Base-by-base conservation (phyloP, 92 coral and sea anemone genomes). In the Meandrina meandrites region DNA sequence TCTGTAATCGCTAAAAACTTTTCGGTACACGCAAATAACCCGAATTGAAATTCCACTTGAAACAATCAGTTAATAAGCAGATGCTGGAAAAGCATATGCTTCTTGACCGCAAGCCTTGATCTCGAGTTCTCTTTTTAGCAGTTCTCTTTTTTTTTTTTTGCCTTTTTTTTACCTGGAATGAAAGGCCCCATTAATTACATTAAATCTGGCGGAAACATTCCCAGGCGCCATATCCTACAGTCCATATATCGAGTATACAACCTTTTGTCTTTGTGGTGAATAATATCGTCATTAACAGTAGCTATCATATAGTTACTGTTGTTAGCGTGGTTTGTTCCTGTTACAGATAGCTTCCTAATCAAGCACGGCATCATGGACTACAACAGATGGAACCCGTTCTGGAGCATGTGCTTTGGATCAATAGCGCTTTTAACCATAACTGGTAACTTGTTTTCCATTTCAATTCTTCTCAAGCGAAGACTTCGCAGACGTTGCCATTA, bases 401-500 rank as follows among this genome's bases (percentile, higher is more conserved):
- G 95, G 95, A 74, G 89, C 71, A 83, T 81, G 37, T 90, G 69
- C 32, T 92, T 87, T 84, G 89, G 81, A 31, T 34, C 76, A 36
- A 45, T 84, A 50, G 88, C 93, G 18, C 53, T 87, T 79, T 31
- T 82, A 54, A 84, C 77, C 78, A 72, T 90, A 6, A 21, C 79
- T 34, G 88, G 91, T 50, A 92, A 92, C 78, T 19, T 40, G 0
- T 72, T 92, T 48, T 79, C 91, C 36, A 66, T 90, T 30, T 54
- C 78, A 17, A 70, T 90, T 36, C 85, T 92, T 57, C 35, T 76
- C 32, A 87, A 40, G 68, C 83, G 86, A 50, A 81, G 85, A 45
- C 57, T 92, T 32, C 89, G 89, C 30, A 87, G 75, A 40, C 91
- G 91, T 21, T 78, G 91, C 18, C 93, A 90, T 53, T 92, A 86